These are phyloP conservation scores for Meteorus sp. DNA, from an alignment of 1,140 invertebrate species.

Conservation along the genomic window DNA sequence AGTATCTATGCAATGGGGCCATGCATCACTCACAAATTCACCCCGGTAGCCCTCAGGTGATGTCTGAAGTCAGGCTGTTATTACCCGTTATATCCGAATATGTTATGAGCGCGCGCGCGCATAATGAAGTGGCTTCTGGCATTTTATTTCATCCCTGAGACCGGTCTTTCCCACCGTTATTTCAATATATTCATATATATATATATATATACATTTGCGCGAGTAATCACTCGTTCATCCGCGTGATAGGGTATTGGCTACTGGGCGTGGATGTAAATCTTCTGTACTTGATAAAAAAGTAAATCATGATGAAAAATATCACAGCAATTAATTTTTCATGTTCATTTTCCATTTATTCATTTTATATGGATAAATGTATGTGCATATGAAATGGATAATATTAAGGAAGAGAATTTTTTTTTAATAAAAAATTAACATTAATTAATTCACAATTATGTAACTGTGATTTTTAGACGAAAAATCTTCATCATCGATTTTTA, in stretches of 20 bases:
- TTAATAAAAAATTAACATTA: no score
- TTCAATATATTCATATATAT: background rate
- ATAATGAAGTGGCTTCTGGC: constrained; percentile 53
- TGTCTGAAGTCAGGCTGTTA: constrained; percentile 33
- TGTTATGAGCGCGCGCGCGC: constrained; percentile 38
- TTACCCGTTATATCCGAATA: constrained; percentile 45
- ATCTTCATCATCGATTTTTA: no score
- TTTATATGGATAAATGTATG: no score
- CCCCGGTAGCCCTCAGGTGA: constrained; percentile 17
- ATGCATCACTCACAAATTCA: constrained; percentile 15
- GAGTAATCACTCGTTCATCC: constrained; percentile 49
- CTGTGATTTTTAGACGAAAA: no score
- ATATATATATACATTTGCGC: constrained; percentile 31
- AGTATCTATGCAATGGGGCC: background rate
- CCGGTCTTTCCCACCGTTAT: constrained; percentile 28
- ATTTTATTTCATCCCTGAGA: constrained; percentile 47
- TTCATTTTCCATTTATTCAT: background rate
- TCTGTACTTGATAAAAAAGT: background rate
- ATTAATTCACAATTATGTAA: no score
- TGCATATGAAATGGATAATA: no score
- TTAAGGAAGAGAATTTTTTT: no score
- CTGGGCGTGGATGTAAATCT: constrained; percentile 55
- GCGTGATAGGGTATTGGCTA: constrained; percentile 49
- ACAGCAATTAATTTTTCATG: background rate
- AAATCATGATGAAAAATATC: background rate